A percentile compares a stretch with the other conserved stretches of the same genome.
These are phyloP conservation scores for Diadromus collaris DNA, from an alignment of 2,888 invertebrate species.

Conservation along the genomic window DNA sequence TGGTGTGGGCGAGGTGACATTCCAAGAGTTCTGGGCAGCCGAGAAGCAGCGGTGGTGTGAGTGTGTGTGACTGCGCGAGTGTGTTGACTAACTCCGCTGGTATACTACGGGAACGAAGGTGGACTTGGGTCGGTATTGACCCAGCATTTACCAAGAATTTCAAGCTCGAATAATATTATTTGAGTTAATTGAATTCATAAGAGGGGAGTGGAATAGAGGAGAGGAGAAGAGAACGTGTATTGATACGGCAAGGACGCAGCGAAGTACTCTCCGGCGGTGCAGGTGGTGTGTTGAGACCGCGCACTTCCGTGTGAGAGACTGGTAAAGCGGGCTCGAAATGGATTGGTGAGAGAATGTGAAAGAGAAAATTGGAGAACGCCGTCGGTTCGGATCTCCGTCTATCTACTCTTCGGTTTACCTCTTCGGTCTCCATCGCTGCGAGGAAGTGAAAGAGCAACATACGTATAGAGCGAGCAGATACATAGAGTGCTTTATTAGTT, in stretches of 20 bases:
- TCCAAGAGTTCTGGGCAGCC: constrained; percentile 37
- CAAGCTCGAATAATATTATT: constrained; percentile 71
- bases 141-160: constrained; percentile 68
- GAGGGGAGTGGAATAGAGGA: constrained; percentile 48
- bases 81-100: constrained; percentile 22
- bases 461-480: background rate
- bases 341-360: constrained; percentile 39
- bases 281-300: constrained; percentile 21
- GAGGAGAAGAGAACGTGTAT: constrained; percentile 34
- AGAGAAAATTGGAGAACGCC: constrained; percentile 47
- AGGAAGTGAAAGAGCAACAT: constrained; percentile 34
- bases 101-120: constrained; percentile 31
- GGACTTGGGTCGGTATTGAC: constrained; percentile 64
- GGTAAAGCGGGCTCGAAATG: constrained; percentile 46
- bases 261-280: constrained; percentile 36
- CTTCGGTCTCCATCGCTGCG: constrained; percentile 23
- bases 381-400: constrained; percentile 2
- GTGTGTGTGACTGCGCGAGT: background rate
- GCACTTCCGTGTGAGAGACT: constrained; percentile 47
- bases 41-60: constrained; percentile 39
- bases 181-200: constrained; percentile 72
- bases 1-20: constrained; percentile 47
- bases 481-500: constrained; percentile 42
- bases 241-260: constrained; percentile 49
- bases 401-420: constrained; percentile 4